These are phyloP conservation scores for Zophobas atratus DNA, from an alignment of 1,140 invertebrate genomes.

Conservation along the genomic window DNA sequence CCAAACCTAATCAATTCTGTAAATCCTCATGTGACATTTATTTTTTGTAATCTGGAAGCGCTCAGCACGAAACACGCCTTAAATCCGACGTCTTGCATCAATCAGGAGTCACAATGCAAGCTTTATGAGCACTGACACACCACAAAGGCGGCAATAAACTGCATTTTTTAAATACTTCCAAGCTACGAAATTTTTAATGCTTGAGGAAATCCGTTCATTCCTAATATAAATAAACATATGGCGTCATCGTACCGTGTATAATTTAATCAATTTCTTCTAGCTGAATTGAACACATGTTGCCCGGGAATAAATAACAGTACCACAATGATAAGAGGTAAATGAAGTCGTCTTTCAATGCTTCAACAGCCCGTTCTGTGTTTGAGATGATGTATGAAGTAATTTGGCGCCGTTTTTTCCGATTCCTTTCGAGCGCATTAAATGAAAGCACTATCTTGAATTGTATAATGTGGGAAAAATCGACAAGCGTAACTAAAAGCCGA, in stretches of 20 bases:
- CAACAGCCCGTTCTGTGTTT: constrained; percentile 1
- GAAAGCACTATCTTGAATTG: constrained; percentile 7
- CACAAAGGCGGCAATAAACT: constrained; percentile 9
- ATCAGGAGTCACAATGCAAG: constrained; percentile 60
- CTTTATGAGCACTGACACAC: constrained; percentile 60
- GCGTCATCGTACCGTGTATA: constrained; percentile 1
- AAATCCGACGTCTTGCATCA: constrained; percentile 54
- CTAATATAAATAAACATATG: constrained; percentile 5
- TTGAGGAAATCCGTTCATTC: constrained; percentile 18
- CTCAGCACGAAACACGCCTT: constrained; percentile 32
- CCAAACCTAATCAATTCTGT: constrained; percentile 25
- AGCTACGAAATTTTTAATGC: not conserved
- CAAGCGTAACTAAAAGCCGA: not conserved
- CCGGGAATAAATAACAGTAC: not conserved
- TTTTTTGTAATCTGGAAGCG: constrained; percentile 39
- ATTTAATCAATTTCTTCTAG: not conserved
- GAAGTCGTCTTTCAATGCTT: constrained; percentile 23
- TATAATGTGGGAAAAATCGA: constrained; percentile 27
- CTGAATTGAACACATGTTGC: constrained; percentile 19
- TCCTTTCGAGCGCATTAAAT: not conserved
- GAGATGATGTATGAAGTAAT: constrained; percentile 18
- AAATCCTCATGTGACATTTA: constrained; percentile 37
- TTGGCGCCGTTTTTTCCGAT: constrained; percentile 9
- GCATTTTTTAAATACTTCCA: constrained; percentile 8
- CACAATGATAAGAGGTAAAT: constrained; percentile 19